These are phyloP conservation scores for Sitophilus oryzae DNA, from an alignment of 1,140 invertebrate species.

Conservation along the genomic window DNA sequence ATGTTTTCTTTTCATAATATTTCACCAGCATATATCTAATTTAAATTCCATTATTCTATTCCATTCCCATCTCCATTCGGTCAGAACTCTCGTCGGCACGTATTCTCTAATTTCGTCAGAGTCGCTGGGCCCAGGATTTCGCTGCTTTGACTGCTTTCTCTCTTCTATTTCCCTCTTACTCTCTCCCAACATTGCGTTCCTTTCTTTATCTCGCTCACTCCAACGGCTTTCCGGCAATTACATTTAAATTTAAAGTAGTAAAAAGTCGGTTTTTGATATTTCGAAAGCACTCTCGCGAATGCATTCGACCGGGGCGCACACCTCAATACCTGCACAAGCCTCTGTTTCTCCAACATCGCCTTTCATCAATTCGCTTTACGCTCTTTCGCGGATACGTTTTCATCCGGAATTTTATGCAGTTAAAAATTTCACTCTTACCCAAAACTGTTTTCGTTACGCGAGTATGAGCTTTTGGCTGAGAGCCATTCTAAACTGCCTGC, in stretches of 20 bases:
- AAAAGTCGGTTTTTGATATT: constrained; percentile 28
- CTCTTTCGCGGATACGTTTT: constrained; percentile 9
- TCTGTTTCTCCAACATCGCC: constrained; percentile 33
- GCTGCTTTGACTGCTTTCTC: no score
- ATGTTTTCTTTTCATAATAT: no score
- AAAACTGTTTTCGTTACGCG: no score
- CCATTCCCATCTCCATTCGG: no score
- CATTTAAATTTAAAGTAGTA: constrained; percentile 29
- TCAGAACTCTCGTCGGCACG: neutral
- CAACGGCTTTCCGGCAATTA: constrained; percentile 25
- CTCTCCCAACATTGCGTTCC: no score
- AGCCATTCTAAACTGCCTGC: no score
- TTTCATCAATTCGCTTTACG: constrained; percentile 33
- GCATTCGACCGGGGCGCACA: constrained; percentile 36
- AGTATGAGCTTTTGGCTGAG: no score
- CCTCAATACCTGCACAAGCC: constrained; percentile 39
- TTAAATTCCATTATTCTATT: no score
- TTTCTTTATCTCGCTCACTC: no score
- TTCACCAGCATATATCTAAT: no score
- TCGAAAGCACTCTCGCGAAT: constrained; percentile 31
- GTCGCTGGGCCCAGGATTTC: neutral
- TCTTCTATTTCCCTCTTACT: no score
- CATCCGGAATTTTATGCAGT: constrained; percentile 7
- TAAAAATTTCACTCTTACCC: neutral
- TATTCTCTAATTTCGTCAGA: neutral